A percentile compares a stretch with the other conserved stretches of the same genome.
These are phyloP conservation scores for Ploceus nigricollis DNA, from an alignment of 2,113 vertebrate species.

Conservation along the genomic window DNA sequence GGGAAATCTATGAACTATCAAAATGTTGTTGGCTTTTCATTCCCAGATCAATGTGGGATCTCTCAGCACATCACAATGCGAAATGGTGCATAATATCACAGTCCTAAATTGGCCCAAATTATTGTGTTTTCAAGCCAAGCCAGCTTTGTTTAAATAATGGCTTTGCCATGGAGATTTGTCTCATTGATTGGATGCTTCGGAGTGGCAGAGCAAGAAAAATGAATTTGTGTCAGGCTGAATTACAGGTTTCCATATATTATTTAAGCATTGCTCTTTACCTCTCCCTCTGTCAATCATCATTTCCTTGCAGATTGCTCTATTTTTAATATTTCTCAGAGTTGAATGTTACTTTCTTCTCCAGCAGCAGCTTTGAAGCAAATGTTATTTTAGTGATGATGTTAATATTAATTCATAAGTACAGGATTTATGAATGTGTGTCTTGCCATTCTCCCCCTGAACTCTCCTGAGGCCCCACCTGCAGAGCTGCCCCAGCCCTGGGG, in stretches of 20 bases:
- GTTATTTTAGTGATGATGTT: conserved; percentile 1
- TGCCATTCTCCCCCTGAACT: fast-evolving
- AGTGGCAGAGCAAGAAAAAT: conserved; percentile 40
- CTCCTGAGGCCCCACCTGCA: neutral
- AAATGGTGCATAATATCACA: conserved; percentile 45
- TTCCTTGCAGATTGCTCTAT: conserved; percentile 3
- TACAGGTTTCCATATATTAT: conserved; percentile 58
- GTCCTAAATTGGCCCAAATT: conserved; percentile 54
- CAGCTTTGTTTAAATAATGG: conserved; percentile 55
- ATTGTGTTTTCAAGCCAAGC: conserved; percentile 44
- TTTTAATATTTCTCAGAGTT: neutral
- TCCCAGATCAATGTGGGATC: conserved; percentile 54
- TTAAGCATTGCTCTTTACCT: conserved; percentile 43
- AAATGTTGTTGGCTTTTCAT: conserved; percentile 9
- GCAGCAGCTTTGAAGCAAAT: conserved; percentile 29
- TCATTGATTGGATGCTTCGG: conserved; percentile 53
- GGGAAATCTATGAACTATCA: conserved; percentile 24
- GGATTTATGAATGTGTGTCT: neutral
- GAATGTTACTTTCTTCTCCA: neutral
- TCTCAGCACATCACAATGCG: conserved; percentile 35
- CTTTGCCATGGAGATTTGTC: conserved; percentile 18
- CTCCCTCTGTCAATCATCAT: conserved; percentile 50
- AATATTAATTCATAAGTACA: conserved; percentile 44
- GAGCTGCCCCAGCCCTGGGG: neutral
- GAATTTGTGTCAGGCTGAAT: conserved; percentile 61